A percentile compares a stretch with the other conserved stretches of the same genome.
These are phyloP conservation scores for Nemurella pictetii DNA, from an alignment of 2,888 invertebrate genomes.

Conservation along the genomic window DNA sequence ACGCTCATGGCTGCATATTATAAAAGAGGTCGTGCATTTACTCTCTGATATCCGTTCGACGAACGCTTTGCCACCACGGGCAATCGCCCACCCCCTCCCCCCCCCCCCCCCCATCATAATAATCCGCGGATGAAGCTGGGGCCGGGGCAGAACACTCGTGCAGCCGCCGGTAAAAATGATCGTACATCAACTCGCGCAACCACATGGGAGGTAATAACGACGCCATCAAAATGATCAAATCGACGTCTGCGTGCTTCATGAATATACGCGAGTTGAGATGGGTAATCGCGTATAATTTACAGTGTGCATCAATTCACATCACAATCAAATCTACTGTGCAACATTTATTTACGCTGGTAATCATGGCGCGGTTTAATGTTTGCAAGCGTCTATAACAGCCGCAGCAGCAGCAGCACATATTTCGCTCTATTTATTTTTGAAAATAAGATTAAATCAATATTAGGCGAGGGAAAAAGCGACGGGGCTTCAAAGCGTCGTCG, in stretches of 20 bases:
- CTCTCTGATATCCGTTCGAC: background rate
- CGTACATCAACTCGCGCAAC: slow-evolving; percentile 7
- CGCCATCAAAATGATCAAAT: background rate
- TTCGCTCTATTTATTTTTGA: background rate
- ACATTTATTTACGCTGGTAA: slow-evolving; percentile 12
- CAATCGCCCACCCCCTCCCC: no score
- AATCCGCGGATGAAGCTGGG: no score
- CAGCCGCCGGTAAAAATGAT: background rate
- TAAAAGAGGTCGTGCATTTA: slow-evolving; percentile 16
- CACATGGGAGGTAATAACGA: slow-evolving; percentile 14
- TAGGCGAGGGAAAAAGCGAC: background rate
- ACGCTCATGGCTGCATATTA: background rate
- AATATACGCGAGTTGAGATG: background rate
- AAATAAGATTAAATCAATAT: slow-evolving; percentile 13
- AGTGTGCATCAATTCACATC: background rate
- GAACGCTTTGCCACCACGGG: no score
- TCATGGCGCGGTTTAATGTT: slow-evolving; percentile 11
- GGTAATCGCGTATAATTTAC: slow-evolving; percentile 10
- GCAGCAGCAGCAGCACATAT: background rate
- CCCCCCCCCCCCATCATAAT: no score
- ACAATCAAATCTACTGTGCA: background rate
- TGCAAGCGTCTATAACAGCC: background rate
- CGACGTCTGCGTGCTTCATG: slow-evolving; percentile 21
- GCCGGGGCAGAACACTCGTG: no score
- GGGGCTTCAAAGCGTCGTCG: background rate